Conservation (phyloP, 2,888 invertebrate species). For the Clitarchus hookeri region DNA sequence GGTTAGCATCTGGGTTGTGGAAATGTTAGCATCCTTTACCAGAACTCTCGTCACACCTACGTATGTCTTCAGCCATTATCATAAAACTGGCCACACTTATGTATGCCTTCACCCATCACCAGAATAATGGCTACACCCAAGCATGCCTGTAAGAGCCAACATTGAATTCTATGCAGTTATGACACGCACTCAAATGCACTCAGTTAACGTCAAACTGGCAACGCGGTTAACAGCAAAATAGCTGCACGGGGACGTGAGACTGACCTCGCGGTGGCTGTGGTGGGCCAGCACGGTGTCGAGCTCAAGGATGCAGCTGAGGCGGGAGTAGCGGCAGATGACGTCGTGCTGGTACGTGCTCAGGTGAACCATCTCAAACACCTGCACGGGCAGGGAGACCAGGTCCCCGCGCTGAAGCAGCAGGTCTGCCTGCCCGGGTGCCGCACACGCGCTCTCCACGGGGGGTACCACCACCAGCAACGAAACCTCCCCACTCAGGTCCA, state of each 20-base stretch:
- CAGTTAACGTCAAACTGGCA: too few relatives aligned
- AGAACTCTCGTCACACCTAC: too few relatives aligned
- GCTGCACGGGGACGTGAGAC: not conserved
- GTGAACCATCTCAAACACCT: constrained; percentile 94
- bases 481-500: constrained; percentile 89
- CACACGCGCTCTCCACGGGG: constrained; percentile 89
- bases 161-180: too few relatives aligned
- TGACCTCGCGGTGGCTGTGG: constrained; percentile 83
- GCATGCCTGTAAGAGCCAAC: too few relatives aligned
- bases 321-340: constrained; percentile 88
- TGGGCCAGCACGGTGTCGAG: constrained; percentile 89
- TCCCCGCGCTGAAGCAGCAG: constrained; percentile 83
- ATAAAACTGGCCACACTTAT: too few relatives aligned
- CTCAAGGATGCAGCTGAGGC: constrained; percentile 91
- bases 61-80: too few relatives aligned
- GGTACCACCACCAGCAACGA: constrained; percentile 92
- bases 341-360: constrained; percentile 90
- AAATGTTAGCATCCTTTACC: too few relatives aligned
- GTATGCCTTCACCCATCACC: too few relatives aligned
- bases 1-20: too few relatives aligned
- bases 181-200: too few relatives aligned
- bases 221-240: not conserved
- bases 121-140: too few relatives aligned
- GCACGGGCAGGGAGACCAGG: constrained; percentile 86
- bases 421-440: constrained; percentile 85